Base-by-base conservation (phyloP, 2,113 vertebrate species). In the Sigmodon hispidus region DNA sequence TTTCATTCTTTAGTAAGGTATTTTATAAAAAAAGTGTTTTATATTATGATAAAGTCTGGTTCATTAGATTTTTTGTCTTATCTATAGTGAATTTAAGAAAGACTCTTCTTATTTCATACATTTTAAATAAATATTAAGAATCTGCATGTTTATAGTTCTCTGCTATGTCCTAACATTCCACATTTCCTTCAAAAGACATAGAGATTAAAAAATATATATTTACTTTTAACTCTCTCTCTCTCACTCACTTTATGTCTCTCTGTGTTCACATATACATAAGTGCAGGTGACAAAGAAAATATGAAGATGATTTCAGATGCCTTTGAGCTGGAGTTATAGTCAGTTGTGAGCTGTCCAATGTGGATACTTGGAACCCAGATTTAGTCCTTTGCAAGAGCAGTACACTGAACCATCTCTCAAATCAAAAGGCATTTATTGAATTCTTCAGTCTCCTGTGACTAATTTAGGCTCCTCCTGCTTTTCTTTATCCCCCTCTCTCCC, bases 1-100 rank as follows among this genome's bases (percentile, higher is more conserved):
- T 89, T 89, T 75, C 12, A 76, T 43, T 36, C 5, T 55, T 59
- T 34, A 92, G 24, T 50, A 93, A 22, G 21, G 6, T 29, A 57
- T 75, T 79, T 89, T 67, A 5, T 17, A 61, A 9, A 34, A 91
- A 93, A 91, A 65, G n/a, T 55, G 5, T 67, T 43, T 88, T 85
- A 91, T 63, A 91, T 59, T 81, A 63, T 91, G 45, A 75, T 87
- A 15, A 94, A 69, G 22, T 26, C 36, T 15, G 52, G 65, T 9
- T 65, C 36, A 69, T 73, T 29, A n/a, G n/a, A 67, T 86, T 96
- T 70, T 96, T 72, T 7, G 19, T 90, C 50, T 79, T 72, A 88
- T 70, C n/a, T 36, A 55, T 73, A 15, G 24, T n/a, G 36, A 3
- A 57, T 65, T 73, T 79, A 21, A 13, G 22, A 89, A 70, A 26